Conservation (phyloP, 2,888 invertebrate genomes). For the Malthinus seriepunctatus region DNA sequence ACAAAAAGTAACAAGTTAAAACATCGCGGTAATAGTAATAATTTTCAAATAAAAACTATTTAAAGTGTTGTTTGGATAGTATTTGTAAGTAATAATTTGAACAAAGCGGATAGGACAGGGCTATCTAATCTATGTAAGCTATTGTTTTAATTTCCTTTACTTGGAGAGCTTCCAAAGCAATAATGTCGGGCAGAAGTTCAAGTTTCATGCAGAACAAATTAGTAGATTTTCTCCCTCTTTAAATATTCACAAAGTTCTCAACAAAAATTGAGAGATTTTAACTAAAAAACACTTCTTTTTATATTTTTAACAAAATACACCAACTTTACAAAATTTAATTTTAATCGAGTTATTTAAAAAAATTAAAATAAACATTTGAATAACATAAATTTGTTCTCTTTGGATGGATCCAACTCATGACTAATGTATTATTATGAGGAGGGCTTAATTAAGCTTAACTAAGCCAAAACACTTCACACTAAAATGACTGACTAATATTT, state of each 20-base stretch:
- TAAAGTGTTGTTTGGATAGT: constrained; percentile 16
- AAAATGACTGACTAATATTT: constrained; percentile 21
- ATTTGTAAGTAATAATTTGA: constrained; percentile 28
- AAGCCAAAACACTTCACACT: constrained; percentile 24
- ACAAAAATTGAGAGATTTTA: constrained; percentile 29
- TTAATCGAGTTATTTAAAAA: too few species aligned
- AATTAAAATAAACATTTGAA: too few species aligned
- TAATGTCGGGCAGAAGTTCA: constrained; percentile 49
- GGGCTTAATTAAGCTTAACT: constrained; percentile 22
- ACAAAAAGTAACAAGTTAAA: neutral
- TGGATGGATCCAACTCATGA: too few species aligned
- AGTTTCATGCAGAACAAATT: constrained; percentile 51
- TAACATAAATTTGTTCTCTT: too few species aligned
- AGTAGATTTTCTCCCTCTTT: constrained; percentile 47
- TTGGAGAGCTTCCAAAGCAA: constrained; percentile 50
- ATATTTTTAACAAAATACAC: too few species aligned
- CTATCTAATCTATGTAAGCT: constrained; percentile 46
- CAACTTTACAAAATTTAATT: too few species aligned
- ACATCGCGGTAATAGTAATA: constrained; percentile 9
- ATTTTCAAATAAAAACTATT: constrained; percentile 5
- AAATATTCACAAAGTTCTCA: constrained; percentile 48
- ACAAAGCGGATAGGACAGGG: constrained; percentile 29
- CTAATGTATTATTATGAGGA: too few species aligned
- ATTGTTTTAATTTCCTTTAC: constrained; percentile 52
- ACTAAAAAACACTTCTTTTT: constrained; percentile 1